Percentiles rank a stretch among this genome's conserved stretches.
Evolutionary conservation across 2,888 invertebrate genomes (phyloP).

Genomic region (Brachynemurus nebulosus): DNA sequence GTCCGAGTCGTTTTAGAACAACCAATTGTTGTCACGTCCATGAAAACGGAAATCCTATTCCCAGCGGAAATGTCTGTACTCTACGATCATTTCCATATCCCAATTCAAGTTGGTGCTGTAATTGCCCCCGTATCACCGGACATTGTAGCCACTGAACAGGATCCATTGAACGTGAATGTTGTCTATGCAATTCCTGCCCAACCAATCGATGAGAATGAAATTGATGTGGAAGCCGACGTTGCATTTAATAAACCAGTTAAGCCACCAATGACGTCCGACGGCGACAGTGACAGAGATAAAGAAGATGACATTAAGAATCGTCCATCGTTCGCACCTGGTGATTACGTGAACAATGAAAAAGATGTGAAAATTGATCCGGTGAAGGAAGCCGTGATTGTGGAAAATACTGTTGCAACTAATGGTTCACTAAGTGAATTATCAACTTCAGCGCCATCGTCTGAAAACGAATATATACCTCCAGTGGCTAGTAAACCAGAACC

Average conservation of each 20-base stretch:
- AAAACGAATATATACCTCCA: constrained; percentile 26
- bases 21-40: constrained; percentile 29
- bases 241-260: constrained; percentile 18
- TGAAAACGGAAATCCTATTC: constrained; percentile 30
- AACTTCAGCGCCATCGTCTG: constrained; percentile 26
- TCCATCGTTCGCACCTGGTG: constrained; percentile 6
- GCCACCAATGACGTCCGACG: constrained; percentile 11
- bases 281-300: background rate
- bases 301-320: constrained; percentile 3
- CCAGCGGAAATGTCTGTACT: constrained; percentile 30
- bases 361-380: constrained; percentile 22
- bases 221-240: constrained; percentile 15
- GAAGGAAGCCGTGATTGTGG: constrained; percentile 26
- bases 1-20: constrained; percentile 29
- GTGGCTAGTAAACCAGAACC: constrained; percentile 2
- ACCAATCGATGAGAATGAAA: constrained; percentile 21
- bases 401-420: constrained; percentile 21
- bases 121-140: constrained; percentile 29
- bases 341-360: constrained; percentile 21
- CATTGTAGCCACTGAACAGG: constrained; percentile 25
- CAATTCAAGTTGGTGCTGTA: constrained; percentile 31
- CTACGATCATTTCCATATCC: constrained; percentile 29
- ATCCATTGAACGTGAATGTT: constrained; percentile 28
- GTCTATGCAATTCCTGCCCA: constrained; percentile 32
- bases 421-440: background rate